Percentiles rank a stretch among this genome's conserved stretches.
phyloP scores from a whole-genome alignment of 2,113 vertebrate genomes.

The Scomber scombrus region DNA sequence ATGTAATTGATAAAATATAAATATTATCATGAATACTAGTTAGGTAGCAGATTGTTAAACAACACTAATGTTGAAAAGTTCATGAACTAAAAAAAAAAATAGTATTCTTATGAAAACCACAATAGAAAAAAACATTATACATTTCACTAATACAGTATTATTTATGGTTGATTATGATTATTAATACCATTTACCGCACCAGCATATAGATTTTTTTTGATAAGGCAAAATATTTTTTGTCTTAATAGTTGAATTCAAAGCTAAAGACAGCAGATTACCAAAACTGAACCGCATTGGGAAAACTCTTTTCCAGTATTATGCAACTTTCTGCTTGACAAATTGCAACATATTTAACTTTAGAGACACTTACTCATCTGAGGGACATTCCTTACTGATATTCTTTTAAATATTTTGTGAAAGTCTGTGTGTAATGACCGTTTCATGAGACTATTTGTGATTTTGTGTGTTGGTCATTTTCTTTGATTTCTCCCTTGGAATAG shows the following conservation, averaged over 20 bases:
- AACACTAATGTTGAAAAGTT: not conserved
- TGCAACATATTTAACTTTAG: not conserved
- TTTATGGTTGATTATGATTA: not conserved
- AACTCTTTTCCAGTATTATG: not conserved
- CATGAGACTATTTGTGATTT: not conserved
- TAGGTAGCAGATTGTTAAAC: no score
- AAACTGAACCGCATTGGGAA: not conserved
- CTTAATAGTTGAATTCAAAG: not conserved
- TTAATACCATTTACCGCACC: not conserved
- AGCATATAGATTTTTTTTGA: not conserved
- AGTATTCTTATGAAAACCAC: not conserved
- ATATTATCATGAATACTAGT: not conserved
- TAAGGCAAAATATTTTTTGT: no score
- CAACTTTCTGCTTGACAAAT: not conserved
- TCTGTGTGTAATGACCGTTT: not conserved
- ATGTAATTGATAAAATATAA: not conserved
- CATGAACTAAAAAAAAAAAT: not conserved
- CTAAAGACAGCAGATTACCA: not conserved
- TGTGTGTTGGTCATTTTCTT: not conserved
- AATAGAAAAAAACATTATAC: not conserved
- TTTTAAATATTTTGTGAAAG: not conserved
- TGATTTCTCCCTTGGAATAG: not conserved
- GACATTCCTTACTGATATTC: not conserved
- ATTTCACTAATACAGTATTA: not conserved
- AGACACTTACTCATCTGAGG: not conserved